Conservation (phyloP, 2,797 vertebrate species). For the Notoglanidium macrostoma region DNA sequence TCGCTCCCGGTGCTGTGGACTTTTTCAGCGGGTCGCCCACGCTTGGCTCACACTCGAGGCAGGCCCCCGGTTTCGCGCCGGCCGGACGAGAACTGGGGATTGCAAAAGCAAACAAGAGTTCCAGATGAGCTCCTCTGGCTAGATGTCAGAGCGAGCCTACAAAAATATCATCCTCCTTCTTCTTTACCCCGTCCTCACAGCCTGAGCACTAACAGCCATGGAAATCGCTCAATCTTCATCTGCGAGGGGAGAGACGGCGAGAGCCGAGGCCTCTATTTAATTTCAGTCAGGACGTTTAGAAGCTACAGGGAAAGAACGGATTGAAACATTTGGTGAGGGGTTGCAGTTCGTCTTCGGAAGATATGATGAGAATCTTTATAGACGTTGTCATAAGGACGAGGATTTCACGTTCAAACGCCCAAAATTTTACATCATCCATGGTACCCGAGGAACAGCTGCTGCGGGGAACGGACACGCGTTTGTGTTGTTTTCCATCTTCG, state of each 20-base stretch:
- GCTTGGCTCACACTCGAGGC: slow-evolving; percentile 49
- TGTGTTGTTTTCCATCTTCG: background rate
- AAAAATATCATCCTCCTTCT: slow-evolving; percentile 15
- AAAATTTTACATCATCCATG: background rate
- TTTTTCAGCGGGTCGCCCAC: slow-evolving; percentile 54
- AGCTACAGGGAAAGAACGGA: background rate
- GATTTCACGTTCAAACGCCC: slow-evolving; percentile 27
- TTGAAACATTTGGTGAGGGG: background rate
- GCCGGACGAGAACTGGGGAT: slow-evolving; percentile 43
- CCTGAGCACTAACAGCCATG: slow-evolving; percentile 36
- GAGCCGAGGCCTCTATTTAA: background rate
- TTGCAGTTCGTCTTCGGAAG: background rate
- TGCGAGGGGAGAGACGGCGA: background rate
- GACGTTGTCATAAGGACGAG: slow-evolving; percentile 1
- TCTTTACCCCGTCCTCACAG: slow-evolving; percentile 40
- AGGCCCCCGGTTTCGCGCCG: slow-evolving; percentile 37
- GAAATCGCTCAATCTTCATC: slow-evolving; percentile 27
- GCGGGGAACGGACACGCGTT: background rate
- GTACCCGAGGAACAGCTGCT: background rate
- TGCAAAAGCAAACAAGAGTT: slow-evolving; percentile 62
- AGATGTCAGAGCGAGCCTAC: slow-evolving; percentile 53
- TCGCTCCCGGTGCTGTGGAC: background rate
- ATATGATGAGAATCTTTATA: background rate
- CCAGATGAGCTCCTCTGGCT: slow-evolving; percentile 60
- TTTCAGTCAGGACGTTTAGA: slow-evolving; percentile 8